Percentiles rank a stretch among this genome's conserved stretches.
These are phyloP conservation scores for Anniella stebbinsi DNA, from an alignment of 2,797 vertebrate species.

Conservation along the genomic window DNA sequence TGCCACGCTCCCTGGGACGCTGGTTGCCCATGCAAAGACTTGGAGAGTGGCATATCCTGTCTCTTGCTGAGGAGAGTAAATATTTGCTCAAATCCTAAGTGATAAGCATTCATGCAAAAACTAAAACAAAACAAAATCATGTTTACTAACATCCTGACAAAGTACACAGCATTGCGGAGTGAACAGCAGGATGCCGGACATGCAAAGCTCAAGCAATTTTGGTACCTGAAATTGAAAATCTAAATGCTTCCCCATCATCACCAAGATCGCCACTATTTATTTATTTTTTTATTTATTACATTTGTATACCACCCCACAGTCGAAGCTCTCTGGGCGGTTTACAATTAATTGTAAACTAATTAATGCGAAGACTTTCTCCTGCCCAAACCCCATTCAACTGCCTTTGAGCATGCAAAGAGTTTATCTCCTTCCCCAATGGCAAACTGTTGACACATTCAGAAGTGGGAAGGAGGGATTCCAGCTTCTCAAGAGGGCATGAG, in stretches of 20 bases:
- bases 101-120: neutral
- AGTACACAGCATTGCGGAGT: neutral
- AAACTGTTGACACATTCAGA: neutral
- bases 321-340: no score
- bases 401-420: neutral
- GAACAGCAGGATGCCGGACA: neutral
- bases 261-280: no score
- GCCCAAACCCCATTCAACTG: neutral
- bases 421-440: neutral
- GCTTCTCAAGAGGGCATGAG: neutral
- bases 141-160: neutral
- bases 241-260: neutral
- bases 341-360: no score
- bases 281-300: no score
- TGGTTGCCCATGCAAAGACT: no score
- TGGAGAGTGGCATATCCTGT: neutral
- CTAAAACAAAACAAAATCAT: no score
- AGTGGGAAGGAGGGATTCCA: neutral
- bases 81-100: constrained; percentile 25
- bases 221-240: neutral
- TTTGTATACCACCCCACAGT: no score
- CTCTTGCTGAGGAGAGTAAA: neutral
- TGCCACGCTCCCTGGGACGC: no score
- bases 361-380: neutral
- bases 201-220: neutral